Conservation (phyloP, 2,797 vertebrate species). For the Oceanodroma leucorhoa region DNA sequence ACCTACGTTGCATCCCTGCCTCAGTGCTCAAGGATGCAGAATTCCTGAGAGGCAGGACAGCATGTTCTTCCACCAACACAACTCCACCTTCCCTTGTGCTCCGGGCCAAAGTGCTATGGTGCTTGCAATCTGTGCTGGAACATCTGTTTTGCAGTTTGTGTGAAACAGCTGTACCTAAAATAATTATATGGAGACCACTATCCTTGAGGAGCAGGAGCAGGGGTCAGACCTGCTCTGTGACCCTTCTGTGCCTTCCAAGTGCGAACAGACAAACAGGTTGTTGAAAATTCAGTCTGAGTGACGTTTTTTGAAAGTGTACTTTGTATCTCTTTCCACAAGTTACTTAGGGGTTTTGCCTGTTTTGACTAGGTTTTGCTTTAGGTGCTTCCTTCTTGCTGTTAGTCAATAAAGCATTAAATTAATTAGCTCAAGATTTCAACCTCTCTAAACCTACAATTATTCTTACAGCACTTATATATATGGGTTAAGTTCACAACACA, state of each 20-base stretch:
- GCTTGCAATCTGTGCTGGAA: neutral
- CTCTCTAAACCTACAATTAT: neutral
- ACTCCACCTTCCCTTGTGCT: neutral
- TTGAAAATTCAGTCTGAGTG: neutral
- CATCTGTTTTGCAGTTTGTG: neutral
- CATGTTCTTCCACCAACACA: neutral
- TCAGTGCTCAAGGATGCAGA: neutral
- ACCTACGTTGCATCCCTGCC: rapidly evolving
- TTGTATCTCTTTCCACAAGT: neutral
- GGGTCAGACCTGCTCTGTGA: neutral
- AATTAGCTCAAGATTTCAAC: neutral
- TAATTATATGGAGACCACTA: neutral
- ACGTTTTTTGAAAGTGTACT: rapidly evolving
- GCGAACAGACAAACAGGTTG: neutral
- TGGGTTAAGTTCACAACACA: neutral
- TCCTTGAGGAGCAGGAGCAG: neutral
- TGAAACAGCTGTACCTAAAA: neutral
- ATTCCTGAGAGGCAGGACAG: neutral
- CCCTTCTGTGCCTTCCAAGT: neutral
- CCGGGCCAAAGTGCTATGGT: neutral
- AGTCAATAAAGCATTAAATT: neutral
- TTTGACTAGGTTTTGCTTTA: neutral
- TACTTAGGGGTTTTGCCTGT: neutral
- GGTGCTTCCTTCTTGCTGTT: neutral
- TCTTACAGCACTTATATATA: neutral